Base-by-base conservation (phyloP, 2,113 vertebrate genomes). In the Catharus bicknelli region DNA sequence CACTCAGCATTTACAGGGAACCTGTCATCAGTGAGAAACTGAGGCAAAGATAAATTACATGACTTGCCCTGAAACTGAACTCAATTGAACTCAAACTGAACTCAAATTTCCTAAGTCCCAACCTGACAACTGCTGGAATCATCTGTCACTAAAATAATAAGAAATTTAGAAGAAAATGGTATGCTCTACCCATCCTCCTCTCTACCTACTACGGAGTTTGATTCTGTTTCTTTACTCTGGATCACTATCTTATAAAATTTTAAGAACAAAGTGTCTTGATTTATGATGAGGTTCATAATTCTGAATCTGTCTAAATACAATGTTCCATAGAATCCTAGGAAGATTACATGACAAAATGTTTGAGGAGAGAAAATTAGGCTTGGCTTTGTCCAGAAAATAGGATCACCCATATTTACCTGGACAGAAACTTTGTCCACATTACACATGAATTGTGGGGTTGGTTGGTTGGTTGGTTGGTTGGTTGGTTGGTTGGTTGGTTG, bases 31-130 rank as follows among this genome's bases (percentile, higher is more conserved):
- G 22, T 18, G 76, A 93, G 95, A 95, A 95, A 96, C 93, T 93
- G 92, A 95, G 95, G 93, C 92, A 91, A 80, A 95, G 88, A 77
- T 45, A 76, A 90, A 88, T 53, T 87, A 75, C 84, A 51, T 86
- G n/a, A 90, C 73, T 94, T 95, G 86, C 68, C 81, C 81, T 70
- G 76, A 83, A 89, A 95, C 74, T 87, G 61, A 96, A 92, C 74
- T 86, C 68, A 59, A 7, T 63, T 83, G 61, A 95, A 94, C 77
- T 84, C 48, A 48, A 90, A 90, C 48, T 83, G 64, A 96, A 92
- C 69, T 84, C 51, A 40, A 22, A 76, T 95, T 81, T 63, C 57
- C 53, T 55, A 58, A 61, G 19, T 66, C 63, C 47, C 21, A 82
- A 53, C 55, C 48, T 72, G 40, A 63, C 66, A 80, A 50, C 70